Evolutionary conservation across 1,140 invertebrate species (phyloP).

Genomic region (Drosophila miranda): DNA sequence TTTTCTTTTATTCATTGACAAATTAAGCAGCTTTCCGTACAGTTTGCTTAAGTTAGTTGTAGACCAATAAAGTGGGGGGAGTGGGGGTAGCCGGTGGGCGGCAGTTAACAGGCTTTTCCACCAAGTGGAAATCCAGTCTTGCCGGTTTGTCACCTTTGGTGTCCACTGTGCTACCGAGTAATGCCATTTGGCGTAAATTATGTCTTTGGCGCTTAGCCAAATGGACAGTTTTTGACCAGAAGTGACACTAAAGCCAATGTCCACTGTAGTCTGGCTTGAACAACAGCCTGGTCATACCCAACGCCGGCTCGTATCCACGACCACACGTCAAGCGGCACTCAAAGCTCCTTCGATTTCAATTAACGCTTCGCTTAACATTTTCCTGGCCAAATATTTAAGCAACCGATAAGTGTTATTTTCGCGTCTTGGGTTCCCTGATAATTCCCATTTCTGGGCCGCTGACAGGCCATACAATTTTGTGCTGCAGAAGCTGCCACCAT

Average conservation of each 20-base stretch:
- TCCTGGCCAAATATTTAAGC: slow-evolving; percentile 13
- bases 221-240: slow-evolving; percentile 37
- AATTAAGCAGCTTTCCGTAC: slow-evolving; percentile 16
- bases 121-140: slow-evolving; percentile 16
- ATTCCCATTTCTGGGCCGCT: slow-evolving; percentile 32
- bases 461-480: slow-evolving; percentile 49
- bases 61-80: slow-evolving; percentile 4
- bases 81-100: slow-evolving; percentile 4
- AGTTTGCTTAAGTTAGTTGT: not conserved
- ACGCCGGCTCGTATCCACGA: slow-evolving; percentile 2
- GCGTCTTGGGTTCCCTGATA: slow-evolving; percentile 15
- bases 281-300: slow-evolving; percentile 16
- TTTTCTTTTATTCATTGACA: not conserved
- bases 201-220: slow-evolving; percentile 38
- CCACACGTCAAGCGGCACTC: slow-evolving; percentile 39
- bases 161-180: slow-evolving; percentile 34
- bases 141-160: slow-evolving; percentile 28
- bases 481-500: slow-evolving; percentile 47
- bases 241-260: slow-evolving; percentile 48
- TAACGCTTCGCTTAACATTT: slow-evolving; percentile 17
- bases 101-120: slow-evolving; percentile 9
- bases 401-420: slow-evolving; percentile 26
- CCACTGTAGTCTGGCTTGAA: slow-evolving; percentile 19
- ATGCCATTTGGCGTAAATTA: slow-evolving; percentile 51
- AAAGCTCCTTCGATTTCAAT: slow-evolving; percentile 58